These are phyloP conservation scores for Fabriciana adippe DNA, from an alignment of 2,888 invertebrate species.

Conservation along the genomic window DNA sequence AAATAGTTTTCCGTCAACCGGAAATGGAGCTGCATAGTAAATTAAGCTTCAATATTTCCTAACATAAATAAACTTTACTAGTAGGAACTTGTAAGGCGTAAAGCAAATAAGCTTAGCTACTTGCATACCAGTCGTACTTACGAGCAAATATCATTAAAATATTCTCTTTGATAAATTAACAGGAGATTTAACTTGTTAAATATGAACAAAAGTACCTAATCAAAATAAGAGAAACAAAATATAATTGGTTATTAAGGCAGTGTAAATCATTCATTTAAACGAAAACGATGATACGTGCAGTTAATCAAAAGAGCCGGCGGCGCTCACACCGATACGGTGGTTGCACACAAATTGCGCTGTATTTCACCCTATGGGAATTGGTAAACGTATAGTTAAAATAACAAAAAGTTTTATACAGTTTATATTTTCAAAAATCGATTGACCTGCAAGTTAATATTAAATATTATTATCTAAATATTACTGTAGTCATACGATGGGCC, in stretches of 20 bases:
- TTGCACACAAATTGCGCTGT: conserved; percentile 20
- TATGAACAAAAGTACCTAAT: neutral
- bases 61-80: too few relatives aligned
- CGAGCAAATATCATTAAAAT: too few relatives aligned
- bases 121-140: too few relatives aligned
- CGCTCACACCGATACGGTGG: conserved; percentile 19
- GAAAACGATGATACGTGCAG: conserved; percentile 23
- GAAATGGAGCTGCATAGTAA: too few relatives aligned
- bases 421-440: too few relatives aligned
- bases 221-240: neutral
- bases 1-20: too few relatives aligned
- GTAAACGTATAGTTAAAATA: conserved; percentile 6
- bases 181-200: neutral
- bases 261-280: conserved; percentile 19
- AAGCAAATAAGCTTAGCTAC: too few relatives aligned
- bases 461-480: too few relatives aligned
- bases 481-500: too few relatives aligned
- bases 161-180: neutral
- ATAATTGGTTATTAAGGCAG: conserved; percentile 12
- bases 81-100: too few relatives aligned
- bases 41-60: too few relatives aligned
- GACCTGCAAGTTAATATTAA: too few relatives aligned
- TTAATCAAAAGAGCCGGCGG: conserved; percentile 28
- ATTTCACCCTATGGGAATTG: conserved; percentile 18
- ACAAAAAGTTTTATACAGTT: neutral